phyloP scores from a whole-genome alignment of 2,797 vertebrate genomes.

The Orientallactaga sibirica region DNA sequence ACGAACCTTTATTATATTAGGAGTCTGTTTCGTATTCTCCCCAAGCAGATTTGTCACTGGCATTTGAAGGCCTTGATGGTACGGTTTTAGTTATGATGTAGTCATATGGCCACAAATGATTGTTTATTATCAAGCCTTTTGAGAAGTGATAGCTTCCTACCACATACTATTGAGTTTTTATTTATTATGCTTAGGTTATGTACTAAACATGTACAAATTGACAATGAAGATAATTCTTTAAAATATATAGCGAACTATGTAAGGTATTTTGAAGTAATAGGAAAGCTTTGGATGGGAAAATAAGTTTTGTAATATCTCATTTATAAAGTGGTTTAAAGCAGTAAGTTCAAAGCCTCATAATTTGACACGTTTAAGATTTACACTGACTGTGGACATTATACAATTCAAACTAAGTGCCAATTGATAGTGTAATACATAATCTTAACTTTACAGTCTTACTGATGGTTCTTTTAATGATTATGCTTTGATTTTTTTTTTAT shows the following conservation, averaged over 20 bases:
- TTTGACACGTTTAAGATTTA: conserved; percentile 48
- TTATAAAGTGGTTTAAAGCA: conserved; percentile 43
- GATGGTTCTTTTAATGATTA: conserved; percentile 3
- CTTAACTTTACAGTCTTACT: conserved; percentile 39
- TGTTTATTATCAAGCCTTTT: conserved; percentile 28
- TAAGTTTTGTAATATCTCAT: conserved; percentile 48
- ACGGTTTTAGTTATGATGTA: conserved; percentile 24
- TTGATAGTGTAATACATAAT: not conserved
- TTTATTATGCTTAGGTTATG: conserved; percentile 20
- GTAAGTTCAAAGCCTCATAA: not conserved
- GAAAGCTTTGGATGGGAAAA: conserved; percentile 56
- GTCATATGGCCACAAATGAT: not conserved
- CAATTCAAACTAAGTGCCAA: conserved; percentile 48
- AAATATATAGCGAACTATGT: not conserved
- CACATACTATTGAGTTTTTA: not conserved
- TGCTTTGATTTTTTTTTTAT: conserved; percentile 33
- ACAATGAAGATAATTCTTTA: not conserved
- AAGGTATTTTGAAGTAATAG: conserved; percentile 5
- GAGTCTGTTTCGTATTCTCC: not conserved
- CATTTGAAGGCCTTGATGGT: not conserved
- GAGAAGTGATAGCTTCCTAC: conserved; percentile 1
- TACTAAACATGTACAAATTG: not conserved
- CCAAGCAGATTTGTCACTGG: not conserved
- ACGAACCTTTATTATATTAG: conserved; percentile 3
- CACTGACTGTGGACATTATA: conserved; percentile 30